Conservation (phyloP, 2,888 invertebrate species). For the Creontiades dilutus region DNA sequence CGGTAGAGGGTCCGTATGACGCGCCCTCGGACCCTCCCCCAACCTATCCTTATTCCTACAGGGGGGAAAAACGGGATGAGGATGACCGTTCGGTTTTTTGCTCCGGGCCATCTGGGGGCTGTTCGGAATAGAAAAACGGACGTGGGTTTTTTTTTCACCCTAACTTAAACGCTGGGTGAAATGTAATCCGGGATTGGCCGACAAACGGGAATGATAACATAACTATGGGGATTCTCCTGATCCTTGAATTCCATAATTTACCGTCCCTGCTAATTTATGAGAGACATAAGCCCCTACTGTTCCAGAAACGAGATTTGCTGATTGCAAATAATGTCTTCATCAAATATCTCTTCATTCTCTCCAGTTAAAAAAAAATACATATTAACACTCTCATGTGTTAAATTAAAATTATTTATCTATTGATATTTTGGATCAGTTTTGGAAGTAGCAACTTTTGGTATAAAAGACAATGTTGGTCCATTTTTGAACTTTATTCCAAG, state of each 20-base stretch:
- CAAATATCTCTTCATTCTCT: neutral
- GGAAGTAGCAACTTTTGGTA: no score
- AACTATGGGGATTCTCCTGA: neutral
- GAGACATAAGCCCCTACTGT: neutral
- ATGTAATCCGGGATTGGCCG: conserved; percentile 10
- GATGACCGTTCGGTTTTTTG: conserved; percentile 37
- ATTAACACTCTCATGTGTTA: no score
- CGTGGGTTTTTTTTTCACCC: conserved; percentile 2
- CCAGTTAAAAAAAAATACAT: no score
- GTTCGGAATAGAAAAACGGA: neutral
- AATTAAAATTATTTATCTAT: no score
- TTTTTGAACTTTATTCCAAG: no score
- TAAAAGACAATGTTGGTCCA: no score
- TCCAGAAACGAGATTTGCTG: neutral
- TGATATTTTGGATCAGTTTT: no score
- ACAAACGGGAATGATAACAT: conserved; percentile 26
- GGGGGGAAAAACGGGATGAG: neutral
- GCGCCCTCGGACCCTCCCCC: neutral
- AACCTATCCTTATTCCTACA: conserved; percentile 36
- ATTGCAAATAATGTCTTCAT: neutral
- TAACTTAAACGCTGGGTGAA: neutral
- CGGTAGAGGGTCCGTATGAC: neutral
- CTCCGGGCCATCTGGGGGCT: neutral
- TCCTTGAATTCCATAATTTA: neutral
- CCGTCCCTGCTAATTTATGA: neutral